phyloP scores from a whole-genome alignment of 2,113 vertebrate species.

The Sinocyclocheilus anshuiensis region DNA sequence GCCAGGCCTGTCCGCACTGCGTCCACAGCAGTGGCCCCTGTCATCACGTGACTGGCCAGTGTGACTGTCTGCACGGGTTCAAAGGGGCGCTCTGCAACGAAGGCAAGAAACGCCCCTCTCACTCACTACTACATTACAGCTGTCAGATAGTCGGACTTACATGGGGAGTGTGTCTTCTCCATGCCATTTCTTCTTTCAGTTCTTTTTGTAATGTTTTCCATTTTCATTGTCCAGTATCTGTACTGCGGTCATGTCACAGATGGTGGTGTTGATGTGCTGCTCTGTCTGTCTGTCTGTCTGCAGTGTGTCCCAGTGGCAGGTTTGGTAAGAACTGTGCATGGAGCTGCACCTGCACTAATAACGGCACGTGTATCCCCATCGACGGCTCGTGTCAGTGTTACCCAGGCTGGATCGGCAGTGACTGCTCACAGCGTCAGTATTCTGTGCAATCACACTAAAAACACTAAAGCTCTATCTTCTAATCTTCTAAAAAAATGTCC shows the following conservation, averaged over 20 bases:
- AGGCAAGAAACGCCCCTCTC: slow-evolving; percentile 72
- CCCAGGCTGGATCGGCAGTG: slow-evolving; percentile 96
- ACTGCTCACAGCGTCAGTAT: slow-evolving; percentile 94
- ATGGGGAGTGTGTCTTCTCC: neutral
- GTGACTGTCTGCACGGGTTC: slow-evolving; percentile 94
- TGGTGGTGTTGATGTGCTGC: neutral
- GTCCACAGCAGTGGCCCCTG: slow-evolving; percentile 95
- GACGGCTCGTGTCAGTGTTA: slow-evolving; percentile 97
- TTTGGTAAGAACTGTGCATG: slow-evolving; percentile 91
- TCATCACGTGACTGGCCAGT: slow-evolving; percentile 91
- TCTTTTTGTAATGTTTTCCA: neutral
- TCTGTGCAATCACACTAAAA: neutral
- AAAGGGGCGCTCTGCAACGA: slow-evolving; percentile 95
- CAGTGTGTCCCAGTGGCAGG: slow-evolving; percentile 93
- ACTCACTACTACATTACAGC: neutral
- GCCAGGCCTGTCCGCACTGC: slow-evolving; percentile 93
- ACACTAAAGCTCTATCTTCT: neutral
- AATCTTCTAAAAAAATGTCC: too few species aligned
- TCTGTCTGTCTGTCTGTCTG: slow-evolving; percentile 18
- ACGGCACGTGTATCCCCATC: slow-evolving; percentile 95
- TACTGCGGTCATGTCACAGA: too few species aligned
- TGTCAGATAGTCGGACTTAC: neutral
- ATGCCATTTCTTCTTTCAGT: neutral
- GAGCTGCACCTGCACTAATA: slow-evolving; percentile 93
- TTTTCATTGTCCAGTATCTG: neutral